phyloP scores from a whole-genome alignment of 2,888 invertebrate genomes.

The Cheiracanthium punctorium region DNA sequence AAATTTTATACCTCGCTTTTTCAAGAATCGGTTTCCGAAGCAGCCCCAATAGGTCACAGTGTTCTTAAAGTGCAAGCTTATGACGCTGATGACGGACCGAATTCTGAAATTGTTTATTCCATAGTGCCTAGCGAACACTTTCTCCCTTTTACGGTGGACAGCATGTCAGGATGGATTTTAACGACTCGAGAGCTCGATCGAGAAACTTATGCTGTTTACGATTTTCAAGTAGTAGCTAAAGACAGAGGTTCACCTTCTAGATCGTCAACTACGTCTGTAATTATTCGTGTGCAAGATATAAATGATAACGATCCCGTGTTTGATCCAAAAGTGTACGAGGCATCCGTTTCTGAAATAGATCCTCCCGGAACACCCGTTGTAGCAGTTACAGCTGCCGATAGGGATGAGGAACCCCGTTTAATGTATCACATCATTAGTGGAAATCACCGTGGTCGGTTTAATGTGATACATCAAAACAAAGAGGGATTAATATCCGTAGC shows the following conservation, averaged over 20 bases:
- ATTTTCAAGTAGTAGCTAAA: slow-evolving; percentile 81
- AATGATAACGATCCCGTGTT: slow-evolving; percentile 84
- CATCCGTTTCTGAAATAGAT: slow-evolving; percentile 80
- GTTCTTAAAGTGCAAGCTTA: slow-evolving; percentile 95
- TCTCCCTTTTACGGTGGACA: slow-evolving; percentile 89
- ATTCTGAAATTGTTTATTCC: slow-evolving; percentile 91
- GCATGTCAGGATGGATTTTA: slow-evolving; percentile 91
- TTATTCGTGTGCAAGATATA: slow-evolving; percentile 80
- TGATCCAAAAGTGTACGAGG: slow-evolving; percentile 79
- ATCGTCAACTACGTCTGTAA: slow-evolving; percentile 80
- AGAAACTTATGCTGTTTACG: slow-evolving; percentile 89
- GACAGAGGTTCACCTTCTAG: slow-evolving; percentile 80
- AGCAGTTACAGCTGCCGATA: slow-evolving; percentile 90
- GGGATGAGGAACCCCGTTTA: slow-evolving; percentile 86
- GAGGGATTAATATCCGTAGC: slow-evolving; percentile 83
- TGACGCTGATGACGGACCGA: slow-evolving; percentile 94
- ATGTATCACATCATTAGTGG: slow-evolving; percentile 75
- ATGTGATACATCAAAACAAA: slow-evolving; percentile 78
- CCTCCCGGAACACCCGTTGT: slow-evolving; percentile 91
- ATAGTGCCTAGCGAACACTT: slow-evolving; percentile 74
- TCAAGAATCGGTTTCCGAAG: slow-evolving; percentile 94
- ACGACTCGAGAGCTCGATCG: slow-evolving; percentile 90
- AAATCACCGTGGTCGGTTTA: slow-evolving; percentile 80
- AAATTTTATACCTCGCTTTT: slow-evolving; percentile 93
- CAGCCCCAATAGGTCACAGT: slow-evolving; percentile 89